Base-by-base conservation (phyloP, 2,888 invertebrate genomes). In the Synergus laeviventris region DNA sequence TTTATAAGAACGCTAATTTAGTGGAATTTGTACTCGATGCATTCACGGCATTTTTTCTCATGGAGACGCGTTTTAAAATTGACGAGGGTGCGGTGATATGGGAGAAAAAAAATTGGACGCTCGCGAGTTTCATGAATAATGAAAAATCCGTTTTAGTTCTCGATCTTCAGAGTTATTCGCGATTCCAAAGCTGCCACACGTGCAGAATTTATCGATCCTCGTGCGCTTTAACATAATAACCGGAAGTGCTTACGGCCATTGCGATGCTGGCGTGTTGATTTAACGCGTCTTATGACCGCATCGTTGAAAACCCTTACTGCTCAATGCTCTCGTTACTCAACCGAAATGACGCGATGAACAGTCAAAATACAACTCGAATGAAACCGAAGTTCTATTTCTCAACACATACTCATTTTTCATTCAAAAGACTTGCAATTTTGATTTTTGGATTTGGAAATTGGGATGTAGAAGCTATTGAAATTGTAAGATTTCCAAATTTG, bases 271-370 rank as follows among this genome's bases (percentile, higher is more conserved):
- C 39, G 21, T 42, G 42, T n/a, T 39, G 39, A 39, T 64, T 64
- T 11, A 59, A 54, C 73, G 73, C 49, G 54, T 54, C 54, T 36
- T 36, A 54, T 24, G 74, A 61, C 24, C 31, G 21, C 64, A 78
- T 70, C 49, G 75, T n/a, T 60, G 74, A 75, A 77, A 79, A 78
- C 78, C 78, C 49, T 78, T 81, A 84, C 83, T 83, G 84, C 79
- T 81, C 81, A 83, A 80, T 74, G 78, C 81, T 84, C 81, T 79
- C 82, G 76, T 83, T 82, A 81, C 81, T 81, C 81, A 81, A 21
- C 16, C 45, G 61, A 66, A 74, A 56, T 70, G 54, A 42, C n/a
- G n/a, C 42, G 24, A 61, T 74, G 60, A 78, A 74, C 77, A 54
- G 56, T 18, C 66, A 74, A 74, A 73, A 75, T 76, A 38, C 75